These are phyloP conservation scores for Lycodopsis pacificus DNA, from an alignment of 2,797 vertebrate species.

Conservation along the genomic window DNA sequence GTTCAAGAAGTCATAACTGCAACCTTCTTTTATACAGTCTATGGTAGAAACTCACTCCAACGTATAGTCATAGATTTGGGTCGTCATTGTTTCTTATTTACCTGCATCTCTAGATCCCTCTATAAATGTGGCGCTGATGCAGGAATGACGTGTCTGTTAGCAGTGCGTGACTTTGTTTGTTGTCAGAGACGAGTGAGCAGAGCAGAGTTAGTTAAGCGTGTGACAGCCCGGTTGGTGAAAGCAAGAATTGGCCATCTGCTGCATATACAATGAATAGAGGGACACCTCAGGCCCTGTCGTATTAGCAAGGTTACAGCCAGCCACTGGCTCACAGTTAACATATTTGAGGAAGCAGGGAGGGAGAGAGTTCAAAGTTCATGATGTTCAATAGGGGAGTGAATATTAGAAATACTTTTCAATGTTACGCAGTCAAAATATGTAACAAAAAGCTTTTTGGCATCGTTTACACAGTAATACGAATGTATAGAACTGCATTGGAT, in stretches of 20 bases:
- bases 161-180: conserved; percentile 4
- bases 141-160: background rate
- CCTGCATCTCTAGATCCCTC: background rate
- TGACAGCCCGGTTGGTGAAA: background rate
- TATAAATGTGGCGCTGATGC: no score
- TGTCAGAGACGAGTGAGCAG: background rate
- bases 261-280: background rate
- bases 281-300: conserved; percentile 58
- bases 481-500: background rate
- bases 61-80: background rate
- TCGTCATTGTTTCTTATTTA: conserved; percentile 4
- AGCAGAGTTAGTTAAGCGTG: background rate
- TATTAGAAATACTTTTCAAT: background rate
- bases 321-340: background rate
- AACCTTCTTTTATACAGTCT: background rate
- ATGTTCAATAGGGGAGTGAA: background rate
- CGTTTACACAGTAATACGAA: background rate
- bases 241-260: background rate
- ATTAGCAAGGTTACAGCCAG: conserved; percentile 45
- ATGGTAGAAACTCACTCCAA: background rate
- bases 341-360: background rate
- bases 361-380: background rate
- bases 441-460: background rate
- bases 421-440: background rate
- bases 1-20: background rate